Conservation (phyloP, 2,888 invertebrate species). For the Cryptus armator region DNA sequence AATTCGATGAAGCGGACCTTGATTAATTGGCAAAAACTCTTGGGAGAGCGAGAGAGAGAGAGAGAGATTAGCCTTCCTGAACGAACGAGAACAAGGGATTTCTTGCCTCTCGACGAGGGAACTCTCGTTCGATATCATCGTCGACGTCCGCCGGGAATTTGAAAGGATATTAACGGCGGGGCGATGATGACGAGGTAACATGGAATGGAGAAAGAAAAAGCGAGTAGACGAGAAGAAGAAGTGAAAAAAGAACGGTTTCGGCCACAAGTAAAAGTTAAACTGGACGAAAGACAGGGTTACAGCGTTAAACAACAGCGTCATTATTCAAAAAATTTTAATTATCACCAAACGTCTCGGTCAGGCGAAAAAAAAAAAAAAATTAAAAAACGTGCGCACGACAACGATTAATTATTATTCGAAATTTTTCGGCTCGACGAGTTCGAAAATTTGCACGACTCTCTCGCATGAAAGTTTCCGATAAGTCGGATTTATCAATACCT, state of each 20-base stretch:
- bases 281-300: conserved; percentile 58
- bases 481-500: background rate
- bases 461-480: background rate
- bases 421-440: background rate
- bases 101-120: conserved; percentile 66
- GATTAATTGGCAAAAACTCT: conserved; percentile 79
- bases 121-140: conserved; percentile 62
- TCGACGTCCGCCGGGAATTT: conserved; percentile 69
- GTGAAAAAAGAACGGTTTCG: conserved; percentile 28
- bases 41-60: background rate
- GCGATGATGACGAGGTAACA: conserved; percentile 58
- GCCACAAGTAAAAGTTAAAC: conserved; percentile 51
- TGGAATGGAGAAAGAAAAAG: conserved; percentile 52
- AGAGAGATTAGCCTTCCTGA: conserved; percentile 60
- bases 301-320: conserved; percentile 76
- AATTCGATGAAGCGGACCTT: conserved; percentile 78
- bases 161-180: conserved; percentile 73
- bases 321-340: conserved; percentile 76
- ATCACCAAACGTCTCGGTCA: conserved; percentile 47
- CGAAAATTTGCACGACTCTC: background rate
- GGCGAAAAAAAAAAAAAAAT: conserved; percentile 17
- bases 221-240: background rate
- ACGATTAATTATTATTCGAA: conserved; percentile 35
- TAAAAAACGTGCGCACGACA: conserved; percentile 5
- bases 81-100: conserved; percentile 70